Evolutionary conservation across 2,113 vertebrate species (phyloP).

Genomic region (Alligator mississippiensis): DNA sequence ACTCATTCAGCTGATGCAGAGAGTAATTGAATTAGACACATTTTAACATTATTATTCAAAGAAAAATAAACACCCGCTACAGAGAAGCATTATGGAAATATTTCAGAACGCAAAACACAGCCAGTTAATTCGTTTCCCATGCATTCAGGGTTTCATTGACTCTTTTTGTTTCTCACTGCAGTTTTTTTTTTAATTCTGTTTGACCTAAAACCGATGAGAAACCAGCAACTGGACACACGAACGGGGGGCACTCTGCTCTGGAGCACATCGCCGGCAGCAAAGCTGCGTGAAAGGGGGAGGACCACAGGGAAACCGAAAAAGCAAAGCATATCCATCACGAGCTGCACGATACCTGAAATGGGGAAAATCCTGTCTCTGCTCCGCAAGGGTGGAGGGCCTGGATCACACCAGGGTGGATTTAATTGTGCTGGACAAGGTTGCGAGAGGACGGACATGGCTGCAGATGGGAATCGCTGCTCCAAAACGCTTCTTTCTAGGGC

Average conservation of each 20-base stretch:
- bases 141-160: constrained; percentile 63
- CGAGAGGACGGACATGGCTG: not conserved
- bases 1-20: constrained; percentile 62
- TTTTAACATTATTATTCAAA: constrained; percentile 91
- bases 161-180: constrained; percentile 47
- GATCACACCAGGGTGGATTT: not conserved
- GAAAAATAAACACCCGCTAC: constrained; percentile 87
- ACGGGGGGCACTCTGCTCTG: constrained; percentile 31
- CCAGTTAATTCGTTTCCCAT: constrained; percentile 69
- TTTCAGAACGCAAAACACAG: constrained; percentile 63
- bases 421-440: not conserved
- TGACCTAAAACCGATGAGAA: constrained; percentile 49
- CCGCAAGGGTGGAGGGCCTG: not conserved
- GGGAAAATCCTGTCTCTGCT: not conserved
- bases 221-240: constrained; percentile 50
- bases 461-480: fast-evolving
- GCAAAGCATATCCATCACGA: not conserved
- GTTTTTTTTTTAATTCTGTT: constrained; percentile 54
- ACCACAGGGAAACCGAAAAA: not conserved
- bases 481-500: not conserved
- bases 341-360: not conserved
- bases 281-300: not conserved
- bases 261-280: not conserved
- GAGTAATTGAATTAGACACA: constrained; percentile 89
- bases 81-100: constrained; percentile 66